phyloP scores from a whole-genome alignment of 2,888 invertebrate species.

The Campoplex capitator region DNA sequence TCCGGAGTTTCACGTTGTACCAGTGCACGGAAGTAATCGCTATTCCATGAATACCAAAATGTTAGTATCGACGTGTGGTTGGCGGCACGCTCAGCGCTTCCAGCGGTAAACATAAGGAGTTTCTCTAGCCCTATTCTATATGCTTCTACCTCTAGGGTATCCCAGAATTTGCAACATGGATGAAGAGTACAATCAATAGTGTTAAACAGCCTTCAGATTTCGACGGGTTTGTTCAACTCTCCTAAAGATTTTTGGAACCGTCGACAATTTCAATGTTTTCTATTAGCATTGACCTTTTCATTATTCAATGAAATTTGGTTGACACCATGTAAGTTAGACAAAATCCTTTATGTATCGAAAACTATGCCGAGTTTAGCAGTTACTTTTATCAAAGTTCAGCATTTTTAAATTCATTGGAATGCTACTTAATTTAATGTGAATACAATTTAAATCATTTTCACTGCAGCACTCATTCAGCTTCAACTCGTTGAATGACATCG shows the following conservation, averaged over 20 bases:
- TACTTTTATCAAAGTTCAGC: neutral
- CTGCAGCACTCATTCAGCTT: neutral
- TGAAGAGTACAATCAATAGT: neutral
- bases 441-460: too few species aligned
- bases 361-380: neutral
- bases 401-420: neutral
- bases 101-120: neutral
- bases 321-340: neutral
- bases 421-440: neutral
- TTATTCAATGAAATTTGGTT: neutral
- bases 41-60: slow-evolving; percentile 83
- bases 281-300: neutral
- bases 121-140: neutral
- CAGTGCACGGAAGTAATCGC: slow-evolving; percentile 78
- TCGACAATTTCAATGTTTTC: neutral
- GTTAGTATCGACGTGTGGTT: slow-evolving; percentile 66
- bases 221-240: neutral
- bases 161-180: slow-evolving; percentile 2
- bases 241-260: neutral
- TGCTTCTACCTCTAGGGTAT: neutral
- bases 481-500: neutral
- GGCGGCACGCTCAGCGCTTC: slow-evolving; percentile 39
- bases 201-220: neutral
- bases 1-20: slow-evolving; percentile 30
- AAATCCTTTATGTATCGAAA: neutral